phyloP scores from a whole-genome alignment of 2,113 vertebrate genomes.

The Sterna hirundo region DNA sequence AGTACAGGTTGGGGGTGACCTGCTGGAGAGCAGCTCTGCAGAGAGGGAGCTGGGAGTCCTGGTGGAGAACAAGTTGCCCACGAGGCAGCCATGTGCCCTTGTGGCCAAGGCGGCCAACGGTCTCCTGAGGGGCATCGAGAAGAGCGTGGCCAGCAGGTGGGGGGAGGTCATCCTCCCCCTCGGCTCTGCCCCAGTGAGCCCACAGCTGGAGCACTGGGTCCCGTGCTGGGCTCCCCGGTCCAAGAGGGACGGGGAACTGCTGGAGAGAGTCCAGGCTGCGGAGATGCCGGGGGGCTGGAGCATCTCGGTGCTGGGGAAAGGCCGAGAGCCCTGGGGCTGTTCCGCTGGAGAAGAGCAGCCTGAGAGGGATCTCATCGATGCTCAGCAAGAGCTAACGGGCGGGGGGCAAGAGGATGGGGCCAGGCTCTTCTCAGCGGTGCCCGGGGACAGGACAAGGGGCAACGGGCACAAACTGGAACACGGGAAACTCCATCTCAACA shows the following conservation, averaged over 20 bases:
- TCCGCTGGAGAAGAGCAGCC: background rate
- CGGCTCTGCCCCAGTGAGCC: background rate
- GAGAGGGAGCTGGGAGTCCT: background rate
- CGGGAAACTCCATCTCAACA: no score
- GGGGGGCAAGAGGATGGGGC: no score
- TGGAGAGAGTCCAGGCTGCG: background rate
- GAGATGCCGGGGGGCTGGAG: no score
- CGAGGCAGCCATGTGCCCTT: background rate
- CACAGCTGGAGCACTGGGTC: background rate
- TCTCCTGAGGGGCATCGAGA: no score
- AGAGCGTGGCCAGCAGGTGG: no score
- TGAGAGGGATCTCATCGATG: background rate
- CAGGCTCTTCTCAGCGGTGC: no score
- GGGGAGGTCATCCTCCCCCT: background rate
- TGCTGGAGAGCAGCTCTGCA: background rate
- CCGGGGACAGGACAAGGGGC: no score
- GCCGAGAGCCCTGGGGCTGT: background rate
- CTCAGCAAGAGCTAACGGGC: no score
- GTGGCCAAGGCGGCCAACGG: background rate
- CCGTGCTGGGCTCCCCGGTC: background rate
- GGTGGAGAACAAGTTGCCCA: no score
- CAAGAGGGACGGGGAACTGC: background rate
- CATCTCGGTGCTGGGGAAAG: background rate
- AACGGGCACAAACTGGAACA: no score
- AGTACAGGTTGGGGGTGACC: background rate